Base-by-base conservation (phyloP, 35 echinoderm and acorn worm genomes). In the Holothuria glaberrima region DNA sequence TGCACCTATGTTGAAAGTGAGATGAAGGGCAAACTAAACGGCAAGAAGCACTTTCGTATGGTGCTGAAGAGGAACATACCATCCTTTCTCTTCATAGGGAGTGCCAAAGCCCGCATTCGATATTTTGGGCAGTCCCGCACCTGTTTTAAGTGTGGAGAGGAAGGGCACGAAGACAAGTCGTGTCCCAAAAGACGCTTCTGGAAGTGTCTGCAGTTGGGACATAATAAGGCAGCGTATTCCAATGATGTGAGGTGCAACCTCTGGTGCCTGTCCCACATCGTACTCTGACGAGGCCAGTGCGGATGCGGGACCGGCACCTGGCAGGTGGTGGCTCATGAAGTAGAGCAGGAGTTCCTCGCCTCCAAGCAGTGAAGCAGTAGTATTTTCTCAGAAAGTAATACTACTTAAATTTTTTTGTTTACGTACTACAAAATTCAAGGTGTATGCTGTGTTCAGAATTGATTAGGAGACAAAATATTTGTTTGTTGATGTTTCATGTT, bases 61-160 rank as follows among this genome's bases (percentile, higher is more conserved):
- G 33, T 41, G 7, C 33, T 75, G 71, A 75, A 75, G 18, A 24
- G 20, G 7, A 7, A 41, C 36, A 75, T 75, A 21, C 71, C 71
- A 1, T 75, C 71, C 4, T 75, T 75, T 21, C 9, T 75, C 16
- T 75, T 75, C 18, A 41, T 75, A 13, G 69, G 3, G 31, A 30
- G 34, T 21, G 10, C 24, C 13, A 75, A 12, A 3, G 33, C 71
- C 18, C 71, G 35, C 71, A 18, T 75, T 20, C 10, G 71, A 13
- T 75, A 75, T 44, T 5, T 41, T 12, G 33, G 30, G 9, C 34
- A 75, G 33, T 44, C 71, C 33, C 34, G 74, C 24, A 48, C 74
- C 74, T 78, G 74, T 12, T 78, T 78, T 35, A 52, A 24, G 44
- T 78, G 74, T 28, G 74, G 74, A 5, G 38, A 4, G 32, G 33